Evolutionary conservation across 2,797 vertebrate species (phyloP).

Genomic region (Gadopsis bispinosus): DNA sequence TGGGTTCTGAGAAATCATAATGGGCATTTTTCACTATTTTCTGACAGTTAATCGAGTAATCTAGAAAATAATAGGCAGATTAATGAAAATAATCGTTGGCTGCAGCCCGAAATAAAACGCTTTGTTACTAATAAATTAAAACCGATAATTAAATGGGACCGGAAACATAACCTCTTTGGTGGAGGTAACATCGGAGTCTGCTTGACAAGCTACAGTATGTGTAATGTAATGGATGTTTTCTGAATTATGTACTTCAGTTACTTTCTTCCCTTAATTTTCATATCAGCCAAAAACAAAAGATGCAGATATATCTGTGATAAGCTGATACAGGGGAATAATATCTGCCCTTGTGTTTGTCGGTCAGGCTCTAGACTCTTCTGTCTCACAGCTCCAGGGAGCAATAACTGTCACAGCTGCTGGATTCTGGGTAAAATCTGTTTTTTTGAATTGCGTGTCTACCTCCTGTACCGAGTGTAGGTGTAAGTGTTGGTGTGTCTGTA

Average conservation of each 20-base stretch:
- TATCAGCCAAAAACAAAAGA: background rate
- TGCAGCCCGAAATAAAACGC: background rate
- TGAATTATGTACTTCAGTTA: background rate
- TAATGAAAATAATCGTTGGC: background rate
- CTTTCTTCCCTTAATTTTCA: background rate
- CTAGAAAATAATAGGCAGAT: background rate
- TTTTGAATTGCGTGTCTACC: constrained; percentile 45
- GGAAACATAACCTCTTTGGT: background rate
- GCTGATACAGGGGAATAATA: background rate
- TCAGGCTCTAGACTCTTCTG: constrained; percentile 52
- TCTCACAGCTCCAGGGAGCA: constrained; percentile 69
- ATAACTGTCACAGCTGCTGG: constrained; percentile 69
- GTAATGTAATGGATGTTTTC: background rate
- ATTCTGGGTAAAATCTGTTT: constrained; percentile 74
- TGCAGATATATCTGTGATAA: constrained; percentile 7
- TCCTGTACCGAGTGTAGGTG: constrained; percentile 68
- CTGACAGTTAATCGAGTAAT: background rate
- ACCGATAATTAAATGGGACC: background rate
- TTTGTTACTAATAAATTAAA: background rate
- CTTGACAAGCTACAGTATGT: background rate
- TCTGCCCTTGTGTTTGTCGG: constrained; percentile 15
- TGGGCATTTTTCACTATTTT: background rate
- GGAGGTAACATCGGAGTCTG: background rate
- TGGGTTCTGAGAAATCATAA: background rate
- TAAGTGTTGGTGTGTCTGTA: constrained; percentile 56